These are phyloP conservation scores for Hymenopus coronatus DNA, from an alignment of 2,888 invertebrate species.

Conservation along the genomic window DNA sequence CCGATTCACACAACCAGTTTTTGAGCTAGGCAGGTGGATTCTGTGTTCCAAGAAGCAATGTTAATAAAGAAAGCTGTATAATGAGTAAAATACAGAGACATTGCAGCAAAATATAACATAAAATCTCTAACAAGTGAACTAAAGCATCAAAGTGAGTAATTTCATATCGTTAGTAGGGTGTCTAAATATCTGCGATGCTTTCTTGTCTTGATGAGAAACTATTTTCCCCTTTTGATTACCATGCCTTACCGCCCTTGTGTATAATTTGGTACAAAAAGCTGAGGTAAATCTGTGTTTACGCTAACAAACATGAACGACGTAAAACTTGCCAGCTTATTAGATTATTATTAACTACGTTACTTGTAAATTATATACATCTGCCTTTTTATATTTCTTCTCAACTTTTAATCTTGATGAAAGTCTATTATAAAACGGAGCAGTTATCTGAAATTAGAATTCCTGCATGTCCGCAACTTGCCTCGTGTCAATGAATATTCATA, in stretches of 20 bases:
- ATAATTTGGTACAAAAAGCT: not conserved
- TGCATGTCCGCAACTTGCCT: not conserved
- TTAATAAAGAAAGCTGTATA: not conserved
- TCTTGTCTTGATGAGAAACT: not conserved
- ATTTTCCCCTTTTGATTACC: not conserved
- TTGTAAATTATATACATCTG: conserved; percentile 22
- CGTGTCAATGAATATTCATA: conserved; percentile 29
- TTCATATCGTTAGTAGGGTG: not conserved
- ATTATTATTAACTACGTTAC: conserved; percentile 32
- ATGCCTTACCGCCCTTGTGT: not conserved
- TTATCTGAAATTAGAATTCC: conserved; percentile 33
- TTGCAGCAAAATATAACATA: not conserved
- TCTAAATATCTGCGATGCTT: not conserved
- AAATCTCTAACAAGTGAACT: not conserved
- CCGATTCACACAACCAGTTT: not conserved
- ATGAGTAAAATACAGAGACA: not conserved
- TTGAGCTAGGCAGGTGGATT: not conserved
- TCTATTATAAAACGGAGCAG: conserved; percentile 32
- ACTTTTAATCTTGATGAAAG: conserved; percentile 29
- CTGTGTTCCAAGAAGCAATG: not conserved
- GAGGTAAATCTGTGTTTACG: not conserved
- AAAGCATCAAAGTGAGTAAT: not conserved
- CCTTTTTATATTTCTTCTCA: conserved; percentile 5
- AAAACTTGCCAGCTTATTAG: conserved; percentile 28
- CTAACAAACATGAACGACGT: conserved; percentile 3